phyloP scores from a whole-genome alignment of 2,797 vertebrate genomes.

The Leuciscus waleckii region DNA sequence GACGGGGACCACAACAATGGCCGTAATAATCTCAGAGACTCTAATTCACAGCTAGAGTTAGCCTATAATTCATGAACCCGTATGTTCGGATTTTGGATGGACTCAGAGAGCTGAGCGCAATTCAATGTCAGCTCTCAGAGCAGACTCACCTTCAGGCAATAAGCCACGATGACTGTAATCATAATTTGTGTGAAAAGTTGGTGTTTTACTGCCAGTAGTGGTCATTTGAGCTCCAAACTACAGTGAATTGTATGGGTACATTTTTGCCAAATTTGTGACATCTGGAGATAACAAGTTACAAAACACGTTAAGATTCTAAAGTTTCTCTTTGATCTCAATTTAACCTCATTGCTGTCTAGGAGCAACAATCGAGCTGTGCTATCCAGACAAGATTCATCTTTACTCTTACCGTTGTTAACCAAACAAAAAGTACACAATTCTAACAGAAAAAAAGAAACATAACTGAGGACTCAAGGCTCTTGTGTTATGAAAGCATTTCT shows the following conservation, averaged over 20 bases:
- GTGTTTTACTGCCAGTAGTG: background rate
- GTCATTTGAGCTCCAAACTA: background rate
- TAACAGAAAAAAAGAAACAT: background rate
- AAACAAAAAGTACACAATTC: no score
- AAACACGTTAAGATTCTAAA: background rate
- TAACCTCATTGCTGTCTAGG: background rate
- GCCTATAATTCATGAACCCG: conserved; percentile 60
- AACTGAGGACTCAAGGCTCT: background rate
- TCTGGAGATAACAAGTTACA: background rate
- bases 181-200: background rate
- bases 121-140: conserved; percentile 58
- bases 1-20: conserved; percentile 51
- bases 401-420: background rate
- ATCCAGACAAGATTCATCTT: background rate
- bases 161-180: conserved; percentile 1
- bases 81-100: conserved; percentile 57
- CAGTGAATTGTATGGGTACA: background rate
- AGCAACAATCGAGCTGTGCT: background rate
- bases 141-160: conserved; percentile 50
- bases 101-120: conserved; percentile 53
- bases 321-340: background rate
- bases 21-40: conserved; percentile 62
- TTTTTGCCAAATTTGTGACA: background rate
- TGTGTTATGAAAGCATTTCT: background rate
- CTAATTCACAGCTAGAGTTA: conserved; percentile 60